phyloP scores from a whole-genome alignment of 2,797 vertebrate genomes.

The Steatocranus sp. region DNA sequence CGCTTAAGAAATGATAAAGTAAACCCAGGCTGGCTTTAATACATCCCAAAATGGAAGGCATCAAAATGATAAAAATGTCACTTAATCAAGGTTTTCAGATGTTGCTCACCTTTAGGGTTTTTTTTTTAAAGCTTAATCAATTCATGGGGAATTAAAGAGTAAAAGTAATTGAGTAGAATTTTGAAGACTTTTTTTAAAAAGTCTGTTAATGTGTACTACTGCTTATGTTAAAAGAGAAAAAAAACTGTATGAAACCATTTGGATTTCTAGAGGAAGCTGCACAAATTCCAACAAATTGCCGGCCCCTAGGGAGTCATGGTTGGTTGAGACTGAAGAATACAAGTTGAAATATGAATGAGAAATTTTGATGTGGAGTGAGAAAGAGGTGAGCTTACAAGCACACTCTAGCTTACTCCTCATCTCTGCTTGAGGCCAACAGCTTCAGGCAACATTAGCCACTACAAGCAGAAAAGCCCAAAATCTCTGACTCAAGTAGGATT shows the following conservation, averaged over 20 bases:
- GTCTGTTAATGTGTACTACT: background rate
- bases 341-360: background rate
- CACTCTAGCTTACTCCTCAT: background rate
- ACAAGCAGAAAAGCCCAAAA: background rate
- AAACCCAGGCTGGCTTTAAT: conserved; percentile 36
- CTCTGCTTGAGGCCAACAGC: background rate
- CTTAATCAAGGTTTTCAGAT: background rate
- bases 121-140: background rate
- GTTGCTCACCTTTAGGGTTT: background rate
- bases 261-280: background rate
- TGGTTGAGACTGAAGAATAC: background rate
- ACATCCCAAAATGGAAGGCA: conserved; percentile 7
- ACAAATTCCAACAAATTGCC: background rate
- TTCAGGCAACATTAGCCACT: background rate
- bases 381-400: background rate
- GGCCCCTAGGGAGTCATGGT: background rate
- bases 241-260: background rate
- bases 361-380: background rate
- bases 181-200: background rate
- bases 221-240: background rate
- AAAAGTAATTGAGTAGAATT: background rate
- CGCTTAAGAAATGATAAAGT: conserved; percentile 58
- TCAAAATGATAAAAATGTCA: conserved; percentile 22
- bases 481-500: background rate
- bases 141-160: background rate